A percentile compares a stretch with the other conserved stretches of the same genome.
phyloP scores from a whole-genome alignment of 2,113 vertebrate genomes.

The Engystomops pustulosus region DNA sequence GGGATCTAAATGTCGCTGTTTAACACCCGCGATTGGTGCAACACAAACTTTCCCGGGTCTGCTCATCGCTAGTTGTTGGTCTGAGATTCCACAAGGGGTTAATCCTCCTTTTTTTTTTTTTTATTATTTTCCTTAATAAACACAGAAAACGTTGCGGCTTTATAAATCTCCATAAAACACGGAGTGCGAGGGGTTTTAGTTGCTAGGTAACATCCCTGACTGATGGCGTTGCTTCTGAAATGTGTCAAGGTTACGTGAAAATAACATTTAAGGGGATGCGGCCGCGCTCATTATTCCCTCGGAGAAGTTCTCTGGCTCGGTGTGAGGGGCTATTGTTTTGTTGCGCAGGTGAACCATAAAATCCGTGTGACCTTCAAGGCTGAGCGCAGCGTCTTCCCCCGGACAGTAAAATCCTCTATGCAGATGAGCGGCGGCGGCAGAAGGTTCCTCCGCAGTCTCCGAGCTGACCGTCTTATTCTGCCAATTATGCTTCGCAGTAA shows the following conservation, averaged over 20 bases:
- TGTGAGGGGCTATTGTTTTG: neutral
- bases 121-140: neutral
- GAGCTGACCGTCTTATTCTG: neutral
- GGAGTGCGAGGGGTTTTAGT: conserved; percentile 42
- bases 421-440: conserved; percentile 3
- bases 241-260: conserved; percentile 51
- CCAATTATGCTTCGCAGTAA: neutral
- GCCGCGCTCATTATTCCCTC: conserved; percentile 22
- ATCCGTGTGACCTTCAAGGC: conserved; percentile 11
- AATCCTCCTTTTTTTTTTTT: conserved; percentile 17
- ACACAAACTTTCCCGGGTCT: too few relatives aligned
- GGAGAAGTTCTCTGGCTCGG: neutral
- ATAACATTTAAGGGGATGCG: conserved; percentile 38
- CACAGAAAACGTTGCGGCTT: conserved; percentile 4
- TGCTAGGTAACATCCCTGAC: conserved; percentile 52
- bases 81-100: conserved; percentile 10
- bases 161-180: conserved; percentile 37
- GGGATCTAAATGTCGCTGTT: too few relatives aligned
- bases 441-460: conserved; percentile 3
- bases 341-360: conserved; percentile 18
- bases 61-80: too few relatives aligned
- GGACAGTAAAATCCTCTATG: neutral
- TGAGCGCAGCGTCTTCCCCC: neutral
- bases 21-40: too few relatives aligned
- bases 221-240: conserved; percentile 44